phyloP scores from a whole-genome alignment of 1,140 invertebrate species.

The Halesus radiatus region DNA sequence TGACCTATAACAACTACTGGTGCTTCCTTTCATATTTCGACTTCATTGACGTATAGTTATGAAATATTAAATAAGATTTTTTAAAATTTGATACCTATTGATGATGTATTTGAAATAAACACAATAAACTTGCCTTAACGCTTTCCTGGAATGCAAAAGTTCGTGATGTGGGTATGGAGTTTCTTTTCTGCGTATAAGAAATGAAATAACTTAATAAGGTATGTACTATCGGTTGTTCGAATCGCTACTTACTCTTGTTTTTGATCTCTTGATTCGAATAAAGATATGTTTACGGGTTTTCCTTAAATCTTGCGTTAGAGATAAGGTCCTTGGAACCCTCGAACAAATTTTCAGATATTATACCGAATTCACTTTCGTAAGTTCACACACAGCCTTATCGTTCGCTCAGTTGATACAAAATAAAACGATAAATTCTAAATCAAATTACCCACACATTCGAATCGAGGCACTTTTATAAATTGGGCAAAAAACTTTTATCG shows the following conservation, averaged over 20 bases:
- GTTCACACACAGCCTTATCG: background rate
- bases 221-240: conserved; percentile 18
- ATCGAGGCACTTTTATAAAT: background rate
- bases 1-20: too few relatives aligned
- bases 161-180: too few relatives aligned
- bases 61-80: too few relatives aligned
- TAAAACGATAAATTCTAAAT: conserved; percentile 4
- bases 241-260: conserved; percentile 5
- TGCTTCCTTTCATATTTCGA: too few relatives aligned
- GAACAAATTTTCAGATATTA: background rate
- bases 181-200: background rate
- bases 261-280: conserved; percentile 25
- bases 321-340: background rate
- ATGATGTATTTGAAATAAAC: too few relatives aligned
- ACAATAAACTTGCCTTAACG: too few relatives aligned
- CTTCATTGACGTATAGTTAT: too few relatives aligned
- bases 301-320: background rate
- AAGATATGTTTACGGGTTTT: background rate
- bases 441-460: background rate
- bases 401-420: background rate
- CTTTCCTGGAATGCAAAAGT: too few relatives aligned
- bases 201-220: background rate
- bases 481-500: background rate
- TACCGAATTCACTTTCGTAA: background rate
- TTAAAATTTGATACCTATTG: too few relatives aligned